Percentiles rank a stretch among this genome's conserved stretches.
Conservation (phyloP, 2,797 vertebrate species). For the Tragelaphus oryx region DNA sequence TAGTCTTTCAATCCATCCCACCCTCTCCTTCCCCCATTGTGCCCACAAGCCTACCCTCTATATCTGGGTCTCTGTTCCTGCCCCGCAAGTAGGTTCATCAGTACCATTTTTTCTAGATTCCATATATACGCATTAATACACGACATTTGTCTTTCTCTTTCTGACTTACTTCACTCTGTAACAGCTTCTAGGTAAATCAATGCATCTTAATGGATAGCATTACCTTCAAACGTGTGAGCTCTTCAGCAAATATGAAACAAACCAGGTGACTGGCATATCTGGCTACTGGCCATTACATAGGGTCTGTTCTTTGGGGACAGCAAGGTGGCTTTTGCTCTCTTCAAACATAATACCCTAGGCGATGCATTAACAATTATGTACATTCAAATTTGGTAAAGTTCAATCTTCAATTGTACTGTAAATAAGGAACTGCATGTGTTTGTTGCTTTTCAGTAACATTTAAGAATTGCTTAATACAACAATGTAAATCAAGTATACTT, state of each 20-base stretch:
- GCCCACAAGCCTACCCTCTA: neutral
- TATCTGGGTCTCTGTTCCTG: neutral
- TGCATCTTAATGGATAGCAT: no score
- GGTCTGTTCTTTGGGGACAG: constrained; percentile 34
- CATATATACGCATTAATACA: neutral
- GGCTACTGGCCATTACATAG: constrained; percentile 73
- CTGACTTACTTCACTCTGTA: neutral
- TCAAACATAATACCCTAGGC: constrained; percentile 67
- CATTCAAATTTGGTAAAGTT: constrained; percentile 91
- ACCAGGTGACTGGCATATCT: no score
- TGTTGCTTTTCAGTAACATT: constrained; percentile 92
- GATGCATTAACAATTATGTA: constrained; percentile 94
- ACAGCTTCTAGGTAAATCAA: no score
- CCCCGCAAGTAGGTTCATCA: neutral
- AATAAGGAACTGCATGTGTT: constrained; percentile 94
- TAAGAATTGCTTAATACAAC: constrained; percentile 78
- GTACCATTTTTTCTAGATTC: neutral
- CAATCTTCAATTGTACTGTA: constrained; percentile 95
- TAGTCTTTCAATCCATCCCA: neutral
- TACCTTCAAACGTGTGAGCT: no score
- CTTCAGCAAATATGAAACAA: no score
- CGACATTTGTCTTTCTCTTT: neutral
- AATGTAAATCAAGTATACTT: neutral
- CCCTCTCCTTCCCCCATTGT: neutral
- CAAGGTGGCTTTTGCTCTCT: constrained; percentile 65